phyloP scores from a whole-genome alignment of 2,797 vertebrate species.

The Acanthurus leucopareius region DNA sequence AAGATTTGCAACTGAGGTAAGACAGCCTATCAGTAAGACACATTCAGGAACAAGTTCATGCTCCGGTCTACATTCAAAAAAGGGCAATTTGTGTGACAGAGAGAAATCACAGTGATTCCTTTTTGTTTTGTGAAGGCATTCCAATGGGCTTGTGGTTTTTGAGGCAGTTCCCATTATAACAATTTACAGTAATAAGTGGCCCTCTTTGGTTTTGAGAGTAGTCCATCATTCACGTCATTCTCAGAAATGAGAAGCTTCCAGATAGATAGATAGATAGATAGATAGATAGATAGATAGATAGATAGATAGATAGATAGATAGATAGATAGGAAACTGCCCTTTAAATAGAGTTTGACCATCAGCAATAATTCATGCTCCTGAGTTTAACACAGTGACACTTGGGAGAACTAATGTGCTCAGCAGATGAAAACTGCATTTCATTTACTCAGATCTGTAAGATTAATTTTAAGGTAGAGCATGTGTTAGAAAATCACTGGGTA shows the following conservation, averaged over 20 bases:
- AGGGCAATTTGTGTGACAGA: constrained; percentile 40
- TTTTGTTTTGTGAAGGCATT: constrained; percentile 68
- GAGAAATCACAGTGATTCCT: constrained; percentile 79
- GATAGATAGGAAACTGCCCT: constrained; percentile 28
- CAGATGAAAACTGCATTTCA: constrained; percentile 39
- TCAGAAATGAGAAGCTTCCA: constrained; percentile 16
- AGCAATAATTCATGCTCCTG: constrained; percentile 50
- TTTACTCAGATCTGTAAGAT: constrained; percentile 24
- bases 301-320: constrained; percentile 36
- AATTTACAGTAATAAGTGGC: constrained; percentile 40
- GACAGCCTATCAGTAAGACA: constrained; percentile 42
- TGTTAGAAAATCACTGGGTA: constrained; percentile 43
- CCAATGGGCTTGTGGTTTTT: constrained; percentile 43
- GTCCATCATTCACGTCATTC: constrained; percentile 24
- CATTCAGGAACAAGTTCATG: constrained; percentile 73
- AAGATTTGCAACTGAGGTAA: constrained; percentile 61
- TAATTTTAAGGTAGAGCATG: constrained; percentile 22
- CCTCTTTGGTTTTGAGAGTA: constrained; percentile 74
- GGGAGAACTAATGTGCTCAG: constrained; percentile 36
- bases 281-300: constrained; percentile 32
- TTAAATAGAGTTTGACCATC: constrained; percentile 28
- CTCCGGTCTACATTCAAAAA: constrained; percentile 72
- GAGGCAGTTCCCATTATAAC: constrained; percentile 53
- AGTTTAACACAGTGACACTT: constrained; percentile 69
- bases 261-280: constrained; percentile 37